phyloP scores from a whole-genome alignment of 2,797 vertebrate species.

The Carduelis carduelis region DNA sequence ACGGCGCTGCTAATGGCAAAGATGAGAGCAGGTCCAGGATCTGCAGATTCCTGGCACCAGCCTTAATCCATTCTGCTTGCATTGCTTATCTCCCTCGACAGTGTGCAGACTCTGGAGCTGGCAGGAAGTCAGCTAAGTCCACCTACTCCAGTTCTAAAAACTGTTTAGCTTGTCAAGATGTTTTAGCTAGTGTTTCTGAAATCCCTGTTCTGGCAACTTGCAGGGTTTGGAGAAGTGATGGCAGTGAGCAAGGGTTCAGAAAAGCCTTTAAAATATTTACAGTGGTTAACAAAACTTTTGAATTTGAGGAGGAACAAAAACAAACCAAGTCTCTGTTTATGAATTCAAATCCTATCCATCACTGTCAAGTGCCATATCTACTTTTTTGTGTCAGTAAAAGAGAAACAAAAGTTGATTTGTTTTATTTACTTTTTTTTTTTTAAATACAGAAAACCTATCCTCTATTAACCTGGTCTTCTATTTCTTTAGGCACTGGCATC shows the following conservation, averaged over 20 bases:
- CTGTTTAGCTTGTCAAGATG: constrained; percentile 12
- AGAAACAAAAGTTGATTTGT: background rate
- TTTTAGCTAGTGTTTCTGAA: constrained; percentile 16
- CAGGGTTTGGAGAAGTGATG: background rate
- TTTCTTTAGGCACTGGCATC: background rate
- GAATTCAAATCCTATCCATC: background rate
- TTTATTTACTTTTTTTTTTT: background rate
- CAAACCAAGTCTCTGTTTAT: background rate
- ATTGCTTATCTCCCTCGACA: background rate
- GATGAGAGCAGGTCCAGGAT: background rate
- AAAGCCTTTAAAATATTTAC: background rate
- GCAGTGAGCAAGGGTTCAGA: background rate
- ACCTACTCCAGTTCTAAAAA: constrained; percentile 24
- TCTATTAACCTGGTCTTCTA: background rate
- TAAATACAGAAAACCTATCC: background rate
- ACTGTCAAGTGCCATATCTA: background rate
- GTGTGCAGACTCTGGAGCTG: background rate
- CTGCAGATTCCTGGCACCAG: background rate
- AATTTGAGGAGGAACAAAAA: background rate
- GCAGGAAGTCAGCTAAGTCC: constrained; percentile 11
- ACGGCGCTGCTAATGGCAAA: background rate
- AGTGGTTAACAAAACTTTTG: background rate
- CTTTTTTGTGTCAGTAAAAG: background rate
- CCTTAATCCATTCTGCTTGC: background rate
- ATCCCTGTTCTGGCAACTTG: background rate